Conservation (phyloP, 2,888 invertebrate genomes). For the Miltochrista miniata region DNA sequence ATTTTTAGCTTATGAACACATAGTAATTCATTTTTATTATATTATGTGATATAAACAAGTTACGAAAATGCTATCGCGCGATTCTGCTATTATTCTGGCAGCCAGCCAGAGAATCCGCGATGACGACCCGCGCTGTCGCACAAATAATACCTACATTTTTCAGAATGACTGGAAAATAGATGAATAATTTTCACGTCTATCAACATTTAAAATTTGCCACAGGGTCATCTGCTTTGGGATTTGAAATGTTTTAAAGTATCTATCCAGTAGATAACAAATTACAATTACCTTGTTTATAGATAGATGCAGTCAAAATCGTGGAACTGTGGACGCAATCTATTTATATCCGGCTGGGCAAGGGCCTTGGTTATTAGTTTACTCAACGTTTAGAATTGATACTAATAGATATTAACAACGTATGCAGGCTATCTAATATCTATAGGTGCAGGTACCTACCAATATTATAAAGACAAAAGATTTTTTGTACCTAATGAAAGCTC, state of each 20-base stretch:
- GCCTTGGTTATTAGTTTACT: constrained; percentile 8
- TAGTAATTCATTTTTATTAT: no score
- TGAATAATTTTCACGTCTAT: constrained; percentile 3
- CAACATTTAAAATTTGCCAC: background rate
- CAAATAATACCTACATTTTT: constrained; percentile 43
- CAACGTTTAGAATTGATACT: background rate
- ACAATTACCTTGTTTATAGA: background rate
- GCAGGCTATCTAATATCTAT: no score
- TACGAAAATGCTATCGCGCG: constrained; percentile 66
- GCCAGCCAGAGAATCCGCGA: constrained; percentile 57
- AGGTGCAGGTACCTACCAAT: no score
- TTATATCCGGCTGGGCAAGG: constrained; percentile 32
- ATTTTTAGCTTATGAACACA: no score
- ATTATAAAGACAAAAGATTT: no score
- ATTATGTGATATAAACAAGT: constrained; percentile 71
- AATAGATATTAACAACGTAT: no score
- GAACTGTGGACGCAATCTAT: constrained; percentile 28
- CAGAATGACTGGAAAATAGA: constrained; percentile 36
- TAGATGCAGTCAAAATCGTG: constrained; percentile 14
- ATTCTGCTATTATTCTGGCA: constrained; percentile 56
- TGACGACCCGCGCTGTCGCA: constrained; percentile 65
- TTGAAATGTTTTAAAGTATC: background rate
- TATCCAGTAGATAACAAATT: background rate
- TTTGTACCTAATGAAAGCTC: no score
- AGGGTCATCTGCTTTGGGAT: background rate